Evolutionary conservation across 2,113 vertebrate genomes (phyloP), one percentile per base, ranked within the genome.

Genomic region (Sinosuthora webbiana): DNA sequence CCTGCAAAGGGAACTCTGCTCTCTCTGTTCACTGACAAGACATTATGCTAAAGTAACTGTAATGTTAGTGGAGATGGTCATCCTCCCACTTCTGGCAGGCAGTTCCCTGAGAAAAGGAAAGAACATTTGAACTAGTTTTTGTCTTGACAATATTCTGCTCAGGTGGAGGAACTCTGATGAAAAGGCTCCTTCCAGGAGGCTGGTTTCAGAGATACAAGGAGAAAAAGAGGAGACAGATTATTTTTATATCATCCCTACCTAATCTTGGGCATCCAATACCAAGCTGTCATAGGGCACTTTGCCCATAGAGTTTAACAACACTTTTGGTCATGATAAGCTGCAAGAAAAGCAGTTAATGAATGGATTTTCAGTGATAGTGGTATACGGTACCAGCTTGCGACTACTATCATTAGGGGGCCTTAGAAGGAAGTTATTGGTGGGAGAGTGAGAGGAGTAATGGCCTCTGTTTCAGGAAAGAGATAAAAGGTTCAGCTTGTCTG

Each of bases 251-350:
- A 74, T 14, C 25, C 11, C 35, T 69, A 41, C 6, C 9, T 41
- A 82, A 68, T 30, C 53, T 91, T 75, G 30, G 25, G 33, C 42
- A 59, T 74, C 59, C 45, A 75, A 52, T 10, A 74, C 1, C 8
- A 80, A 64, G 22, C 21, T 3, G 2, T 18, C 39, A 16, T 4
- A 67, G 19, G 27, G 7, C 7, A 18, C 0, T 2, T 14, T 35
- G 80, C 55, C 39, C 21, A 31, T 63, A 27, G 9, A 24, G 7
- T 5, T 11, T 84, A 67, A 9, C 18, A 77, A 22, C 6, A 28
- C 18, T 83, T 45, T 7, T 13, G 37, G 15, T 10, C 44, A 63
- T 10, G 16, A 31, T 25, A 80, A 70, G 1, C 30, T 87, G 20
- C 31, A 91, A 71, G 44, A 6, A 84, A 56, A 87, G 47, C 13